phyloP scores from a whole-genome alignment of 2,797 vertebrate species.

The Clarias platycephalus region DNA sequence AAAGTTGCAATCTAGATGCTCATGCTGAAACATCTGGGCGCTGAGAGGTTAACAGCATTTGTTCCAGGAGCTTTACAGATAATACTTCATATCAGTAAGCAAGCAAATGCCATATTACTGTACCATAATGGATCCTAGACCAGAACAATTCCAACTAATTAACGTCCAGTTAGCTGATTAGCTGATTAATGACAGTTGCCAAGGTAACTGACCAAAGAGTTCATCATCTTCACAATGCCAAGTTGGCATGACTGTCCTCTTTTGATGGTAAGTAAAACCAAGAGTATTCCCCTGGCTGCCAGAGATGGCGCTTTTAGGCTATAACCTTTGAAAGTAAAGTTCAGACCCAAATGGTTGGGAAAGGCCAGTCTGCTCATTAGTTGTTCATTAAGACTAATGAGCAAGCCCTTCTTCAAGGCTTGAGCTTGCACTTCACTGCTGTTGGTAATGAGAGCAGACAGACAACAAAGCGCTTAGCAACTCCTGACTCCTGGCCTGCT shows the following conservation, averaged over 20 bases:
- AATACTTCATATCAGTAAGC: constrained; percentile 16
- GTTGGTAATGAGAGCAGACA: constrained; percentile 47
- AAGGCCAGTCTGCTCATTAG: constrained; percentile 33
- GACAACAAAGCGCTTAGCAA: constrained; percentile 50
- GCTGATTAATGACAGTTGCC: neutral
- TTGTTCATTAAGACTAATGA: constrained; percentile 44
- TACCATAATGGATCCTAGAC: neutral
- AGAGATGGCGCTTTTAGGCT: constrained; percentile 28
- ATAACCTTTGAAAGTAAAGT: constrained; percentile 34
- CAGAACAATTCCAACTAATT: constrained; percentile 10
- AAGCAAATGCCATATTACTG: neutral
- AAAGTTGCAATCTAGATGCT: constrained; percentile 55
- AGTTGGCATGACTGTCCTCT: neutral
- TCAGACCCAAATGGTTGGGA: constrained; percentile 27
- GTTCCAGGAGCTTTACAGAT: constrained; percentile 12
- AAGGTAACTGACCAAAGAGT: neutral
- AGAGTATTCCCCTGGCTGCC: neutral
- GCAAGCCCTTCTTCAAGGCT: constrained; percentile 35
- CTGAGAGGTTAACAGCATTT: constrained; percentile 2
- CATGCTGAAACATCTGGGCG: constrained; percentile 47
- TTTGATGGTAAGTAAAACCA: neutral
- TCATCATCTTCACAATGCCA: neutral
- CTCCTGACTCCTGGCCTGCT: constrained; percentile 32
- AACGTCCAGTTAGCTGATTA: neutral
- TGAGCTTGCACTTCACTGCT: constrained; percentile 31